Base-by-base conservation (phyloP, 64 coral and sea anemone species). In the Montipora capricornis region DNA sequence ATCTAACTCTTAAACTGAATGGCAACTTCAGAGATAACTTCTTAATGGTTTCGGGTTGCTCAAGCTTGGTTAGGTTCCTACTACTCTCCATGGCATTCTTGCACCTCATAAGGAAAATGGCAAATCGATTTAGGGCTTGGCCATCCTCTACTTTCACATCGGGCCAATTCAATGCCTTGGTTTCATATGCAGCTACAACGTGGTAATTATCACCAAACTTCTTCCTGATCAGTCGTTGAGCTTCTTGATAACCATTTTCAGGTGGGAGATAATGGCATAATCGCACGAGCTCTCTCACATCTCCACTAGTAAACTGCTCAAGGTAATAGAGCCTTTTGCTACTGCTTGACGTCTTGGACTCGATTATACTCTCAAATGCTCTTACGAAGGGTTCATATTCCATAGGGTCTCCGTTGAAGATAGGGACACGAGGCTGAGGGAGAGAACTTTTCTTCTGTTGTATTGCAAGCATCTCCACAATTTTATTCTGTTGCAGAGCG, bases 281-380 rank as follows among this genome's bases (percentile, higher is more conserved):
- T 26, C 26, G 26, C 26, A 48, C 88, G 16, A 90, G 74, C 3
- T 90, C 88, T 44, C 62, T 68, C 26, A 26, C 26, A 26, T 26
- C 70, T 16, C 88, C 88, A 67, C 75, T 53, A 7, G 70, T 75
- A 88, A 74, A 88, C 48, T 88, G 86, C 24, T 88, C 86, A 8
- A 88, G 53, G 74, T 88, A 55, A 55, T 55, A 55, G 9, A 55
- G 51, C 9, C 51, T 55, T 55, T 55, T 1, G 51, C 16, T 58
- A 53, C 20, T 17, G 5, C 51, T 5, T 6, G 26, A 26, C 26
- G 26, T 26, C 0, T 78, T 0, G 68, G 17, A 26, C 26, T 1
- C 1, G 26, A 26, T 26, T 26, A 26, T 26, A 53, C 44, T 92
- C 20, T 86, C 80, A 20, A 92, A 92, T 0, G 81, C 81, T 29